A percentile compares a stretch with the other conserved stretches of the same genome.
phyloP scores from a whole-genome alignment of 2,113 vertebrate genomes.

The Oriolus oriolus region DNA sequence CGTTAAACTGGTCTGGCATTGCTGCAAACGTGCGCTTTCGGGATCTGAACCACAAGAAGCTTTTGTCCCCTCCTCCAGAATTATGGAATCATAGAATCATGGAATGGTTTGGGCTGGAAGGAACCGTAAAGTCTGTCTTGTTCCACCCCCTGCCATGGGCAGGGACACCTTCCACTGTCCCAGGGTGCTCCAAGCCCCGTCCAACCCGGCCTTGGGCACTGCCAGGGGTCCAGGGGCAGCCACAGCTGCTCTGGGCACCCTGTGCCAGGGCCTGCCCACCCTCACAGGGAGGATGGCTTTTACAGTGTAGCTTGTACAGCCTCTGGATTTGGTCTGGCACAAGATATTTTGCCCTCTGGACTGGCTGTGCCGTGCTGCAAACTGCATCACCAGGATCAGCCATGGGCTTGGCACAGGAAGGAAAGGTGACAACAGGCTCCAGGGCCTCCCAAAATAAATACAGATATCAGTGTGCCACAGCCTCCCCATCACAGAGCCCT shows the following conservation, averaged over 20 bases:
- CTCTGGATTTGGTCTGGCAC: neutral
- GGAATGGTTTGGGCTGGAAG: neutral
- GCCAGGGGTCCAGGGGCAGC: neutral
- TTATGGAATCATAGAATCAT: neutral
- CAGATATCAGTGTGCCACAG: neutral
- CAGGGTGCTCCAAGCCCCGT: neutral
- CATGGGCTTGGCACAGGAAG: neutral
- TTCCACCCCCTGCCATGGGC: neutral
- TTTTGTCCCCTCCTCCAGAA: neutral
- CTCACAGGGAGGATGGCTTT: neutral
- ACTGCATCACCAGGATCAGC: neutral
- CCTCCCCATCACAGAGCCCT: neutral
- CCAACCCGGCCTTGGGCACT: neutral
- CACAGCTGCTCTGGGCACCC: neutral
- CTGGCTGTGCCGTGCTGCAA: accelerated
- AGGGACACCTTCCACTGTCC: neutral
- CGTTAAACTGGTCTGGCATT: accelerated
- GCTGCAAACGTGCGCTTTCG: accelerated
- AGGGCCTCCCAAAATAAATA: neutral
- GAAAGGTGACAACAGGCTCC: neutral
- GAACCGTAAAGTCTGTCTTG: neutral
- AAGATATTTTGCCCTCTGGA: neutral
- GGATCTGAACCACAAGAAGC: neutral
- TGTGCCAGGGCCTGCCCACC: neutral
- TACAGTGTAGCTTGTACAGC: neutral